These are phyloP conservation scores for Melipona beecheii DNA, from an alignment of 2,888 invertebrate genomes.

Conservation along the genomic window DNA sequence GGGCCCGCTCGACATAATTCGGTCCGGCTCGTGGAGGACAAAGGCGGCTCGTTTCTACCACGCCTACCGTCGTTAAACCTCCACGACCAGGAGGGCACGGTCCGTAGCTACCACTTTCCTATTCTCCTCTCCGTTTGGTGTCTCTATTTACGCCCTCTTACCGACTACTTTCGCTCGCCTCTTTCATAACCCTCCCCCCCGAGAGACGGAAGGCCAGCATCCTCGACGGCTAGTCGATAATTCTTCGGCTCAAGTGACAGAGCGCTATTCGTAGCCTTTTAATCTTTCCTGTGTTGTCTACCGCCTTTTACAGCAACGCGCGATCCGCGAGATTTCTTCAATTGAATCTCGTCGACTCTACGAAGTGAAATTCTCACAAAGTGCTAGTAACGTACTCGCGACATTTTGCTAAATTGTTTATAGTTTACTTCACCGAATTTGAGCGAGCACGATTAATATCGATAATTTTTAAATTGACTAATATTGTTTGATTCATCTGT, in stretches of 20 bases:
- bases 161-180: constrained; percentile 33
- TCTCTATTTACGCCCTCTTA: constrained; percentile 72
- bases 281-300: not conserved
- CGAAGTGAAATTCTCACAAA: too few species aligned
- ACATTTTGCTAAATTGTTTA: too few species aligned
- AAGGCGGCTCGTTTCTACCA: constrained; percentile 71
- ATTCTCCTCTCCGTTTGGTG: constrained; percentile 64
- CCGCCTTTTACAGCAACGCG: not conserved
- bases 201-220: not conserved
- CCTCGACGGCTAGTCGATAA: constrained; percentile 16
- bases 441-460: too few species aligned
- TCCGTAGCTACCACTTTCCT: constrained; percentile 58
- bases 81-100: constrained; percentile 51
- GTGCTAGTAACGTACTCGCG: too few species aligned
- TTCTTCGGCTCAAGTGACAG: constrained; percentile 11
- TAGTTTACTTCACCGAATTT: too few species aligned
- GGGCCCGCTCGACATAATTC: constrained; percentile 77
- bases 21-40: constrained; percentile 72
- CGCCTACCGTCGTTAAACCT: constrained; percentile 73
- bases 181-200: constrained; percentile 24
- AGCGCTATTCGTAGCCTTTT: constrained; percentile 9
- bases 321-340: not conserved
- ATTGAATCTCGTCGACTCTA: not conserved
- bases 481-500: too few species aligned
- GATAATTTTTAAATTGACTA: too few species aligned